Percentiles rank a stretch among this genome's conserved stretches.
phyloP scores from a whole-genome alignment of 2,113 vertebrate genomes.

The Psilopogon haemacephalus region DNA sequence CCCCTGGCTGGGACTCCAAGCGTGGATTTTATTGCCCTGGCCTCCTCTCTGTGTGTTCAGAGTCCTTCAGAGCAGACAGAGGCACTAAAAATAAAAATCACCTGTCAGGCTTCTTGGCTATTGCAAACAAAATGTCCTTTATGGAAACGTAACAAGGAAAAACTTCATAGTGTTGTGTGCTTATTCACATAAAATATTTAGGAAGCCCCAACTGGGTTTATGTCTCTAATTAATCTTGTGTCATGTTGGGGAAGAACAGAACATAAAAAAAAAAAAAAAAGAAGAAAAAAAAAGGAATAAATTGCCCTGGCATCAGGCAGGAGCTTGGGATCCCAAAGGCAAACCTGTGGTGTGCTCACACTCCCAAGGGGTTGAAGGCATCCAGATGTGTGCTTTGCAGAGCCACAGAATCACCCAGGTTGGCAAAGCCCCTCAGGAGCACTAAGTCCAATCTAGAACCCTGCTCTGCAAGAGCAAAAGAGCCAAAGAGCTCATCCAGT shows the following conservation, averaged over 20 bases:
- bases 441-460: no score
- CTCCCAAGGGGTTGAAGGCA: accelerated
- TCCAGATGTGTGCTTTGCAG: no score
- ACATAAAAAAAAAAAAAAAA: not conserved
- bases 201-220: constrained; percentile 57
- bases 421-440: no score
- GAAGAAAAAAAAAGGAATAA: not conserved
- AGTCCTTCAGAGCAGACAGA: not conserved
- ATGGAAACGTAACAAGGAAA: not conserved
- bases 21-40: not conserved
- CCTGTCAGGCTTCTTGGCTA: constrained; percentile 23
- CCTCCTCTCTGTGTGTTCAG: not conserved
- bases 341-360: accelerated
- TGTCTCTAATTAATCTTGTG: constrained; percentile 68
- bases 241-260: constrained; percentile 7
- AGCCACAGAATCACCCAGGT: no score
- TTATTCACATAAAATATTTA: constrained; percentile 71
- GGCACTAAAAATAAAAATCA: constrained; percentile 49
- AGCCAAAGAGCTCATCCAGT: no score
- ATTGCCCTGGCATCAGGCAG: not conserved
- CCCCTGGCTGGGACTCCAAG: not conserved
- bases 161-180: not conserved
- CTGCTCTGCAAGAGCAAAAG: no score
- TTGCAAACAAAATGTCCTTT: constrained; percentile 53
- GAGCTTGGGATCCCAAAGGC: not conserved